A percentile compares a stretch with the other conserved stretches of the same genome.
Evolutionary conservation across 2,113 vertebrate species (phyloP).

Genomic region (Tachuris rubrigastra): DNA sequence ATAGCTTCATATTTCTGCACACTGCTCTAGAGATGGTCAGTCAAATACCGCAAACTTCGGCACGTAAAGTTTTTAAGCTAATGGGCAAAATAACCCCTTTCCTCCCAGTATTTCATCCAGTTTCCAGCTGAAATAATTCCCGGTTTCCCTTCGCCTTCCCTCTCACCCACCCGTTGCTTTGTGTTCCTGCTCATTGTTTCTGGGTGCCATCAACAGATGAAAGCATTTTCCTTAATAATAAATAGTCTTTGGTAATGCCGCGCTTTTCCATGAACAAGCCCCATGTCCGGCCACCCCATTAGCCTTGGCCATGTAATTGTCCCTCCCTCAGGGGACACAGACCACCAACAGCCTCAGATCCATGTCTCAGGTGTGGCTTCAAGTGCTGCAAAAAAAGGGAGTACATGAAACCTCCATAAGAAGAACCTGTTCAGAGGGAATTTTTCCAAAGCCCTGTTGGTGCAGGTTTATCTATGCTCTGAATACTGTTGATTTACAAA

Average conservation of each 20-base stretch:
- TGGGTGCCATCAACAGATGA: slow-evolving; percentile 30
- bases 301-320: background rate
- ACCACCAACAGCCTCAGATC: background rate
- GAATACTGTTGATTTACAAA: background rate
- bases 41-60: background rate
- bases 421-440: background rate
- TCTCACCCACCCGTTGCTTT: slow-evolving; percentile 27
- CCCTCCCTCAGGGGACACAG: background rate
- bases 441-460: background rate
- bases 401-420: background rate
- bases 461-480: background rate
- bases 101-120: background rate
- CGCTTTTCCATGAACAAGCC: background rate
- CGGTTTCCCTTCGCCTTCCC: background rate
- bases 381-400: background rate
- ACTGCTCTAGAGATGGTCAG: background rate
- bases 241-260: background rate
- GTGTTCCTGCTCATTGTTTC: slow-evolving; percentile 48
- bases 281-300: background rate
- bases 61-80: background rate
- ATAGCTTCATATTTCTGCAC: background rate
- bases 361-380: background rate
- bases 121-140: slow-evolving; percentile 16
- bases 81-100: background rate
- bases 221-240: slow-evolving; percentile 38